These are phyloP conservation scores for Capromys pilorides DNA, from an alignment of 2,797 vertebrate genomes.

Conservation along the genomic window DNA sequence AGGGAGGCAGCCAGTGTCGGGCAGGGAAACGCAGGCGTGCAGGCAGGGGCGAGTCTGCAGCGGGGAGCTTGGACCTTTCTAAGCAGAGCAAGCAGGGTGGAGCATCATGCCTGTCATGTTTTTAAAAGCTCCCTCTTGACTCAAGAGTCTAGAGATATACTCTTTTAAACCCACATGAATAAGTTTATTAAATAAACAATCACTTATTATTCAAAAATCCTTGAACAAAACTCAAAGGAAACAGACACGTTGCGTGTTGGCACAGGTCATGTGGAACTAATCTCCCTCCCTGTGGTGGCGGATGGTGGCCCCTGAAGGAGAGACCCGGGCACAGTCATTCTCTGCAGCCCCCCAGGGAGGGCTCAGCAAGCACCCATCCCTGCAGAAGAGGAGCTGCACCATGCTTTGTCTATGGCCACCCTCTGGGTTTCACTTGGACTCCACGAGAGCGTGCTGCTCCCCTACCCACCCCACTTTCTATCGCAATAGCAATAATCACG, in stretches of 20 bases:
- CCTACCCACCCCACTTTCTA: background rate
- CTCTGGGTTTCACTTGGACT: background rate
- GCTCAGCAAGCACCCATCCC: background rate
- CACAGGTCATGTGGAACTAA: background rate
- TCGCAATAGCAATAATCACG: background rate
- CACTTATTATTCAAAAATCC: conserved; percentile 33
- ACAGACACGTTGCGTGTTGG: background rate
- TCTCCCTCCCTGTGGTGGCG: fast-evolving
- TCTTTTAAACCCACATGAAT: background rate
- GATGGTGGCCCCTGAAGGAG: background rate
- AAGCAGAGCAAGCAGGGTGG: background rate
- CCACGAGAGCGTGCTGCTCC: background rate
- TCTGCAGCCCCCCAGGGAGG: background rate
- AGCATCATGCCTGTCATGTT: background rate
- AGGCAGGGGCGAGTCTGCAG: no score
- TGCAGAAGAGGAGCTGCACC: background rate
- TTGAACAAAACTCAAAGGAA: background rate
- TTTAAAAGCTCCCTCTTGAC: background rate
- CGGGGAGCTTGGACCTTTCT: background rate
- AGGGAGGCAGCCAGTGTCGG: background rate
- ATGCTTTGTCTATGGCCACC: background rate
- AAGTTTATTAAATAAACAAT: background rate
- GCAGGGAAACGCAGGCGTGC: background rate
- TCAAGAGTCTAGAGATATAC: background rate
- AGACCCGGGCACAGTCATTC: background rate